Evolutionary conservation across 2,888 invertebrate species (phyloP), one percentile per base, ranked within the genome.

Genomic region (Prosapia bicincta): DNA sequence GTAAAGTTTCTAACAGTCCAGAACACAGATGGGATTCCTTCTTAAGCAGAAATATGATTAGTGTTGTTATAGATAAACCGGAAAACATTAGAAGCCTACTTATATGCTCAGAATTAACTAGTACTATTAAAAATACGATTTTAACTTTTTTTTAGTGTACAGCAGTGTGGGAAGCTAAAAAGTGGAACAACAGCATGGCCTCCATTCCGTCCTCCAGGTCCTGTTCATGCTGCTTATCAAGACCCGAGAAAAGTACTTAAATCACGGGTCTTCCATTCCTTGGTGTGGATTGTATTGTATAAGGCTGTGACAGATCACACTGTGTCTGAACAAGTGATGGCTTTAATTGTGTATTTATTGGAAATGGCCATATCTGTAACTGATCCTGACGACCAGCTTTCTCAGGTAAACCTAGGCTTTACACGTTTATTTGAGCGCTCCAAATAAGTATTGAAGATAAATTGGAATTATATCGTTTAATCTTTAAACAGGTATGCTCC

Each of bases 241-340:
- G 93, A 93, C 85, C 93, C 93, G 0, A 83, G 90, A 25, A 85
- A 87, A 71, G 87, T 91, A 25, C 83, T 92, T 3, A 87, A 88
- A 66, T 89, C 89, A 0, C 85, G 88, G 83, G 88, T 90, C 26
- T 89, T 93, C 83, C 93, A 93, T 82, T 89, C 91, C 38, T 89
- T 93, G 81, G 89, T 95, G 78, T 90, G 97, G 81, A 90, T 91
- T 77, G 93, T 96, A 81, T 88, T 97, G 78, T 93, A 93, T 85
- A 93, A 96, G 83, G 94, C 95, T 77, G 92, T 95, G 72, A 90
- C 91, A 83, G 91, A 86, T 65, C 88, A 89, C 78, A 89, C 88
- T 80, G 89, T 94, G 76, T 93, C 95, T 69, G 98, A 98, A 85
- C 95, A 96, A 85, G 91, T 96, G 81, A 89, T 97, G 81, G 95